Percentiles rank a stretch among this genome's conserved stretches.
phyloP scores from a whole-genome alignment of 2,113 vertebrate genomes.

The Tenebrosternarchus preto region DNA sequence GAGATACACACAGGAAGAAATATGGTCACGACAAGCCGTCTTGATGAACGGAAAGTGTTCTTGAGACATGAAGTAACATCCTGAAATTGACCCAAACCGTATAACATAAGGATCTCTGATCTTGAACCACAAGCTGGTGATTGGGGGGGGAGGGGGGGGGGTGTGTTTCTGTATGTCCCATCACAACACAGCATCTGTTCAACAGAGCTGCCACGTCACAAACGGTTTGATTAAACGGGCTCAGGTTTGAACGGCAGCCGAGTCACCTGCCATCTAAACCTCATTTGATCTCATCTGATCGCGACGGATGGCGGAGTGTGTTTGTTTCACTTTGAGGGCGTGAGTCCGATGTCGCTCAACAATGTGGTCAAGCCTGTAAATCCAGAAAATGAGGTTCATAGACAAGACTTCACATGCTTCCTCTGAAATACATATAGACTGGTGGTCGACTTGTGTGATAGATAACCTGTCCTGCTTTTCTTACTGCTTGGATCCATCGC shows the following conservation, averaged over 20 bases:
- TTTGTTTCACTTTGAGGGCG: background rate
- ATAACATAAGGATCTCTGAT: background rate
- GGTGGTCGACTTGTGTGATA: too few relatives aligned
- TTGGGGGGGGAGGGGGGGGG: too few relatives aligned
- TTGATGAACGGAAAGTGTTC: conserved; percentile 50
- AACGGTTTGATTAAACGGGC: too few relatives aligned
- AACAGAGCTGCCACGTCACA: background rate
- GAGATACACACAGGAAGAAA: conserved; percentile 56
- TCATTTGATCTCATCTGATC: too few relatives aligned
- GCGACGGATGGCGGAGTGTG: background rate
- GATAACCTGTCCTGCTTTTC: too few relatives aligned
- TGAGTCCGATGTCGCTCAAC: background rate
- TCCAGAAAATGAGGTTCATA: background rate
- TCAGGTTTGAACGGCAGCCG: too few relatives aligned
- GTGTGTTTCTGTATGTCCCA: background rate
- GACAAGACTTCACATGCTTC: background rate
- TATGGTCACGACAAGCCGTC: conserved; percentile 41
- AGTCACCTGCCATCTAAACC: too few relatives aligned
- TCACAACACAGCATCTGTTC: background rate
- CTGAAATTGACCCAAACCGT: background rate
- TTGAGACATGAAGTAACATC: conserved; percentile 50
- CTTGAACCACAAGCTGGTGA: background rate
- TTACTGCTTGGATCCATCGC: too few relatives aligned
- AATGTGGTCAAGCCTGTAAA: background rate
- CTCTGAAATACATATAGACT: too few relatives aligned